phyloP scores from a whole-genome alignment of 2,888 invertebrate species.

The Autographa gamma region DNA sequence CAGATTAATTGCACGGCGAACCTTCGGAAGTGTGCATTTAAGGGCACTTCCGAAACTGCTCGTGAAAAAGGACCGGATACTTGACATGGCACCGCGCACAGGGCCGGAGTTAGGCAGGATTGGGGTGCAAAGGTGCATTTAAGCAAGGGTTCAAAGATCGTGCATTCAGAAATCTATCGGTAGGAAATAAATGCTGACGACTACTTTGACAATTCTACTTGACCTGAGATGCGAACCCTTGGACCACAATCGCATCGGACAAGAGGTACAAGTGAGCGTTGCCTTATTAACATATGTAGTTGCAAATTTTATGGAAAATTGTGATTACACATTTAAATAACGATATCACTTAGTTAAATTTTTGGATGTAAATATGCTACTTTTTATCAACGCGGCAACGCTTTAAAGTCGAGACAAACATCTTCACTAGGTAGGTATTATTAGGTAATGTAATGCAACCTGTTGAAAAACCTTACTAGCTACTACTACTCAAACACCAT shows the following conservation, averaged over 20 bases:
- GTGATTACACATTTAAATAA: too few relatives aligned
- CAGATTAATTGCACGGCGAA: conserved; percentile 17
- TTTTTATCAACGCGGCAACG: too few relatives aligned
- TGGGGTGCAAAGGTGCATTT: neutral
- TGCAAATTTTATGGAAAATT: too few relatives aligned
- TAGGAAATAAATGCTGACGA: neutral
- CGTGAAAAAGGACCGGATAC: conserved; percentile 17
- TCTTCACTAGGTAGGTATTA: too few relatives aligned
- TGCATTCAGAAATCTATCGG: neutral
- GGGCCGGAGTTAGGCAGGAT: conserved; percentile 2
- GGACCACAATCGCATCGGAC: too few relatives aligned
- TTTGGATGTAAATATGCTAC: too few relatives aligned
- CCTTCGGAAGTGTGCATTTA: conserved; percentile 20
- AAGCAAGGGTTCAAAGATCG: neutral
- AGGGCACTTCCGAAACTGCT: conserved; percentile 27
- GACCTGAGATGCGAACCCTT: too few relatives aligned
- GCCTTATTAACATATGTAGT: too few relatives aligned
- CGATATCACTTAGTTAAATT: too few relatives aligned
- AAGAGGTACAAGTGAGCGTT: too few relatives aligned
- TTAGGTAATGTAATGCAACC: too few relatives aligned
- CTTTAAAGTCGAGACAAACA: too few relatives aligned
- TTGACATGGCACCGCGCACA: conserved; percentile 17
- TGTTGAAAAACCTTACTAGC: neutral
- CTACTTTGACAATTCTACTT: neutral
- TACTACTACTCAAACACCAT: neutral